Percentiles rank a stretch among this genome's conserved stretches.
phyloP scores from a whole-genome alignment of 2,888 invertebrate species.

The Leptura quadrifasciata region DNA sequence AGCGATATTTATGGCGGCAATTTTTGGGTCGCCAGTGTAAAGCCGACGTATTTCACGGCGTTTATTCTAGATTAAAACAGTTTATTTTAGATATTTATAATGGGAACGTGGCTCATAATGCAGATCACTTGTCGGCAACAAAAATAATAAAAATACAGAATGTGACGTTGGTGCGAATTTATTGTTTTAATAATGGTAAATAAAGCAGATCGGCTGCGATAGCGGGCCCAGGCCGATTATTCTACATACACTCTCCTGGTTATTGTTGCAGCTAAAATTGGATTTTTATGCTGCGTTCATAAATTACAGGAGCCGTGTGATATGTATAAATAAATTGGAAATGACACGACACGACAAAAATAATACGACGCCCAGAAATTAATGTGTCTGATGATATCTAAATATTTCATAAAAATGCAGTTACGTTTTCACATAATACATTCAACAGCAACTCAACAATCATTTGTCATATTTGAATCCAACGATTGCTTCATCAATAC shows the following conservation, averaged over 20 bases:
- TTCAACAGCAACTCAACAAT: slow-evolving; percentile 31
- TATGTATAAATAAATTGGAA: slow-evolving; percentile 66
- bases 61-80: slow-evolving; percentile 75
- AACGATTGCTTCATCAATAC: slow-evolving; percentile 44
- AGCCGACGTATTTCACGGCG: slow-evolving; percentile 71
- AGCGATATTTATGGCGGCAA: slow-evolving; percentile 74
- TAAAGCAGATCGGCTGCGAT: slow-evolving; percentile 72
- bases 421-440: slow-evolving; percentile 52
- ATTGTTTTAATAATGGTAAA: slow-evolving; percentile 75
- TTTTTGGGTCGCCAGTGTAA: slow-evolving; percentile 72
- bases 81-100: slow-evolving; percentile 75
- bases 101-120: slow-evolving; percentile 73
- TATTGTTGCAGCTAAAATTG: slow-evolving; percentile 71
- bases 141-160: slow-evolving; percentile 74
- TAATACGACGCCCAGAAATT: slow-evolving; percentile 61
- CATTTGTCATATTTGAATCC: slow-evolving; percentile 43
- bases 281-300: slow-evolving; percentile 72
- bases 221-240: slow-evolving; percentile 65
- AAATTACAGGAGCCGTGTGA: slow-evolving; percentile 66
- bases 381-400: slow-evolving; percentile 62
- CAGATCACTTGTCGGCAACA: slow-evolving; percentile 73
- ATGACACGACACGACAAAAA: slow-evolving; percentile 63
- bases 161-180: slow-evolving; percentile 73
- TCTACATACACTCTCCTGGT: slow-evolving; percentile 62
- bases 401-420: slow-evolving; percentile 62